Conservation (phyloP, 2,888 invertebrate species). For the Hyposoter dolosus region DNA sequence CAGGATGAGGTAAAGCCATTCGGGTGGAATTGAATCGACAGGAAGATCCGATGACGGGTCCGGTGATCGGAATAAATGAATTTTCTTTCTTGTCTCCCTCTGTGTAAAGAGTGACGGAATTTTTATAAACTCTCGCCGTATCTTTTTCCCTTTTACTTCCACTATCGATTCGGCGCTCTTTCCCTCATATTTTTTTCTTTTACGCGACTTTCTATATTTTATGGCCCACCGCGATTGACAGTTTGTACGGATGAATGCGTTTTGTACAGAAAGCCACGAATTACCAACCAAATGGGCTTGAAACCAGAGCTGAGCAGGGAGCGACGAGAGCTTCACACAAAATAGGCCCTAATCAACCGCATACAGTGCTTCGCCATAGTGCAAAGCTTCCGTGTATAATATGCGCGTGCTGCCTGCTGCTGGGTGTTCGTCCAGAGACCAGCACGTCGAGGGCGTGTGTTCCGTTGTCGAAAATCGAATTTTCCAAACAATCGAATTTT, state of each 20-base stretch:
- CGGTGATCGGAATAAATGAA: constrained; percentile 61
- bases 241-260: background rate
- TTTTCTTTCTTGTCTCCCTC: constrained; percentile 32
- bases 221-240: background rate
- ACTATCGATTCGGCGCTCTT: background rate
- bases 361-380: constrained; percentile 35
- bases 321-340: constrained; percentile 56
- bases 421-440: background rate
- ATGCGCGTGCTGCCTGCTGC: constrained; percentile 1
- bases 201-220: background rate
- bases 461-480: constrained; percentile 77
- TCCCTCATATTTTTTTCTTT: background rate
- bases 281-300: constrained; percentile 41
- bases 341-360: constrained; percentile 72
- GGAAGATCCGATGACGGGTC: constrained; percentile 57
- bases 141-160: constrained; percentile 1
- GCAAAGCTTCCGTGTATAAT: constrained; percentile 19
- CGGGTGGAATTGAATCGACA: constrained; percentile 62
- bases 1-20: constrained; percentile 63
- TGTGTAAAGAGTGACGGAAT: constrained; percentile 13
- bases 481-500: constrained; percentile 78
- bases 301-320: constrained; percentile 2
- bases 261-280: constrained; percentile 19
- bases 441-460: constrained; percentile 32
- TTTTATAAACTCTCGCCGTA: constrained; percentile 30